Percentiles rank a stretch among this genome's conserved stretches.
These are phyloP conservation scores for Leptodactylus fallax DNA, from an alignment of 2,797 vertebrate species.

Conservation along the genomic window DNA sequence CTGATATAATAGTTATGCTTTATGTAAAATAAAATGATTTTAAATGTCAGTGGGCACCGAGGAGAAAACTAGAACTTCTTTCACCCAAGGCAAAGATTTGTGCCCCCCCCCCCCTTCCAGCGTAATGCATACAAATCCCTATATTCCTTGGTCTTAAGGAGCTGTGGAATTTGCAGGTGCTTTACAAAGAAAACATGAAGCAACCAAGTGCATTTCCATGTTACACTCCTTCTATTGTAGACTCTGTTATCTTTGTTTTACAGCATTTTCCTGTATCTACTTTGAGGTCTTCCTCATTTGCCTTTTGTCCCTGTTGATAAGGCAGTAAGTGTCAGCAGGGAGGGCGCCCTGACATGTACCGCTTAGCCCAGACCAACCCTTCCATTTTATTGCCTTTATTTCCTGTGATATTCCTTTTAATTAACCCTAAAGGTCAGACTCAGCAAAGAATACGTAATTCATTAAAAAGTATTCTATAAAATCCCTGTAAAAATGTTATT, in stretches of 20 bases:
- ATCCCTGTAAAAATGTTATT: too few relatives aligned
- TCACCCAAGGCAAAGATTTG: not conserved
- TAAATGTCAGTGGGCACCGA: too few relatives aligned
- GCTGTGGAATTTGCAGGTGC: not conserved
- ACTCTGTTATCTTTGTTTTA: constrained; percentile 1
- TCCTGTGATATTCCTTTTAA: not conserved
- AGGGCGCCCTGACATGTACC: not conserved
- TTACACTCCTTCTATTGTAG: not conserved
- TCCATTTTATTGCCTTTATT: not conserved
- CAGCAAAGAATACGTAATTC: not conserved
- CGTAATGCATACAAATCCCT: not conserved
- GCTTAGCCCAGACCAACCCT: not conserved
- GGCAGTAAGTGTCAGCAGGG: not conserved
- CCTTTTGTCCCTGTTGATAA: constrained; percentile 20
- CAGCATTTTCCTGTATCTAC: constrained; percentile 20
- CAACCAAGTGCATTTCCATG: not conserved
- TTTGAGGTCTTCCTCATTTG: constrained; percentile 22
- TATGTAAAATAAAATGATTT: not conserved
- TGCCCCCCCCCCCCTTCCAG: not conserved
- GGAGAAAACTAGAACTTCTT: not conserved
- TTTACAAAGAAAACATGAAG: not conserved
- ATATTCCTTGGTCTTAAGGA: not conserved
- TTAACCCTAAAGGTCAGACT: not conserved
- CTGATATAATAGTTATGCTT: not conserved
- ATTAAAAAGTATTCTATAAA: not conserved